Base-by-base conservation (phyloP, 1,140 invertebrate genomes). In the Nymphalis io region DNA sequence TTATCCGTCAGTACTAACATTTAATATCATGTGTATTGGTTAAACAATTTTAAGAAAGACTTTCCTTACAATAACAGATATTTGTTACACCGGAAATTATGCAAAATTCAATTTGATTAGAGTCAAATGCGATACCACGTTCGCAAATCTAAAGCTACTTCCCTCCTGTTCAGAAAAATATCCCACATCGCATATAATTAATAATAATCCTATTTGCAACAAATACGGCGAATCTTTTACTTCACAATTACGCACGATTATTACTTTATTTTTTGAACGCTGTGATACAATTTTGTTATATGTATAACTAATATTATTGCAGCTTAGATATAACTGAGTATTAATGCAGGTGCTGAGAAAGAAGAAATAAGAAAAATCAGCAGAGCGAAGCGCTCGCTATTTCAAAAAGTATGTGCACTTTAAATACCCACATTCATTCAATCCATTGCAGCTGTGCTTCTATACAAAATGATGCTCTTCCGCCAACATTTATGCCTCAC, bases 341-440 rank as follows among this genome's bases (percentile, higher is more conserved):
- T 16, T n/a, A 58, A 63, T 44, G 15, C 55, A 51, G 60, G 46
- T 64, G 65, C 55, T 65, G 65, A 63, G 66, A 64, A 53, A 67
- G 39, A 60, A 73, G 39, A 67, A 70, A 70, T 72, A 71, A 75
- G 70, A 51, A 62, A 33, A 70, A 61, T 60, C 53, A 20, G n/a
- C 16, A 16, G 62, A 61, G 63, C 72, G 39, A 70, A 68, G 53
- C 58, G 72, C 60, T 78, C 46, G 70, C 70, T 68, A 72, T 70
- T 38, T 59, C 58, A 64, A 78, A 76, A 72, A 74, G 70, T 74
- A 72, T 76, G 51, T 83, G 74, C 71, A 79, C 70, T 75, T 77
- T 82, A 79, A 75, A 74, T 79, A 77, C 70, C 79, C 64, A 71
- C 78, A 75, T 82, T 78, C 68, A 81, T 74, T 71, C 63, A 74